These are phyloP conservation scores for Prostheceraeus crozeri DNA, from an alignment of 2,888 invertebrate genomes.

Conservation along the genomic window DNA sequence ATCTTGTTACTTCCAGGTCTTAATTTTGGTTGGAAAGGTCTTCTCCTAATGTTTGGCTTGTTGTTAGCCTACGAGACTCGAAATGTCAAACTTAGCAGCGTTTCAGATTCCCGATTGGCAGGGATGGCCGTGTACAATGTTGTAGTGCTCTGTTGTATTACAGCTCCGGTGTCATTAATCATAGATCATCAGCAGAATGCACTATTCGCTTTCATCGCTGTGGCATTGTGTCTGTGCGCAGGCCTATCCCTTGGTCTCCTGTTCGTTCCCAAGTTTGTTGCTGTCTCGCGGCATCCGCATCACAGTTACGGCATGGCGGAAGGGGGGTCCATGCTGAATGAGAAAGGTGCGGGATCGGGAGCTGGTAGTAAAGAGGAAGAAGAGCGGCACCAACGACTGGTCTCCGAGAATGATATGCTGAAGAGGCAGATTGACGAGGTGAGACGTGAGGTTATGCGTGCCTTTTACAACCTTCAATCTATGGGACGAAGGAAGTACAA, in stretches of 20 bases:
- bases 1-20: slow-evolving; percentile 64
- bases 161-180: slow-evolving; percentile 91
- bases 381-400: slow-evolving; percentile 80
- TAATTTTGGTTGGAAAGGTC: slow-evolving; percentile 89
- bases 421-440: slow-evolving; percentile 89
- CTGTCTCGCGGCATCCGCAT: slow-evolving; percentile 38
- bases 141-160: slow-evolving; percentile 90
- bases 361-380: slow-evolving; percentile 68
- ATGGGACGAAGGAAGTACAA: too few relatives aligned
- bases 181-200: slow-evolving; percentile 95
- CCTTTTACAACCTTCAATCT: too few relatives aligned
- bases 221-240: slow-evolving; percentile 79
- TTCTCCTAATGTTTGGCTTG: slow-evolving; percentile 88
- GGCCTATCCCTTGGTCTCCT: slow-evolving; percentile 96
- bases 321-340: slow-evolving; percentile 29
- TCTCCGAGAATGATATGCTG: slow-evolving; percentile 88
- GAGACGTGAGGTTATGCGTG: too few relatives aligned
- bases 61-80: slow-evolving; percentile 96
- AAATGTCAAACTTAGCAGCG: slow-evolving; percentile 75
- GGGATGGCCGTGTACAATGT: slow-evolving; percentile 99
- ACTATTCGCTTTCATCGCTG: slow-evolving; percentile 86
- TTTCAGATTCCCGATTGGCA: slow-evolving; percentile 85
- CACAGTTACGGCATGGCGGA: too few relatives aligned
- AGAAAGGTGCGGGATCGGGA: background rate
- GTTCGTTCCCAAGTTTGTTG: slow-evolving; percentile 80